phyloP scores from a whole-genome alignment of 2,888 invertebrate species.

The Galeopsomyia nigrocyanea region DNA sequence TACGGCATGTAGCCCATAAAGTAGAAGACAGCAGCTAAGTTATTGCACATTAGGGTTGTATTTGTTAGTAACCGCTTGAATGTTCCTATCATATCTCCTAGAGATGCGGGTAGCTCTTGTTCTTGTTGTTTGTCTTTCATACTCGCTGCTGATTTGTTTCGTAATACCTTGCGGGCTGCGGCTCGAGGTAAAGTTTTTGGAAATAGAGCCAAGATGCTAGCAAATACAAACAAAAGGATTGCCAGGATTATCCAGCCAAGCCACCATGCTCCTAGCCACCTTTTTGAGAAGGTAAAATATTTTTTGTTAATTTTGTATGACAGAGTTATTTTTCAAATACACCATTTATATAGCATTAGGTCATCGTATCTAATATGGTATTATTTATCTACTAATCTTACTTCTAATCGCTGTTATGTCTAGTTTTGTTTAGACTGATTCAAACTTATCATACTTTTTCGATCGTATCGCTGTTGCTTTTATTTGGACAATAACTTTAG shows the following conservation, averaged over 20 bases:
- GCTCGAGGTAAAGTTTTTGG: slow-evolving; percentile 79
- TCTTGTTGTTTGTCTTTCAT: slow-evolving; percentile 52
- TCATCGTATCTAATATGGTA: too few species aligned
- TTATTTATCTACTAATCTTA: too few species aligned
- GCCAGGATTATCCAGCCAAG: slow-evolving; percentile 79
- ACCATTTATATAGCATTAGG: too few species aligned
- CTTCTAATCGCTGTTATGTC: too few species aligned
- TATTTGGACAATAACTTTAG: too few species aligned
- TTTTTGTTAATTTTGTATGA: too few species aligned
- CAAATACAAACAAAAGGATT: slow-evolving; percentile 72
- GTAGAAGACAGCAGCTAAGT: slow-evolving; percentile 81
- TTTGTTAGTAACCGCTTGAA: slow-evolving; percentile 77
- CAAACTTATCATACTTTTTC: too few species aligned
- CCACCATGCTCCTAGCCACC: slow-evolving; percentile 91
- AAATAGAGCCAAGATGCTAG: slow-evolving; percentile 76
- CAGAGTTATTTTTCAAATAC: too few species aligned
- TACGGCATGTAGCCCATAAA: slow-evolving; percentile 81
- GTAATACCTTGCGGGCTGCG: slow-evolving; percentile 71
- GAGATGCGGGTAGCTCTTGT: slow-evolving; percentile 60
- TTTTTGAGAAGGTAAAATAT: slow-evolving; percentile 47
- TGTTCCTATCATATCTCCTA: slow-evolving; percentile 75
- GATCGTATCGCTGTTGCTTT: too few species aligned
- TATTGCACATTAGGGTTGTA: slow-evolving; percentile 79
- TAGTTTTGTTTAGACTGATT: too few species aligned
- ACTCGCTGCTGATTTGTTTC: slow-evolving; percentile 60